Conservation (phyloP, 1,140 invertebrate species). For the Oryzaephilus surinamensis region DNA sequence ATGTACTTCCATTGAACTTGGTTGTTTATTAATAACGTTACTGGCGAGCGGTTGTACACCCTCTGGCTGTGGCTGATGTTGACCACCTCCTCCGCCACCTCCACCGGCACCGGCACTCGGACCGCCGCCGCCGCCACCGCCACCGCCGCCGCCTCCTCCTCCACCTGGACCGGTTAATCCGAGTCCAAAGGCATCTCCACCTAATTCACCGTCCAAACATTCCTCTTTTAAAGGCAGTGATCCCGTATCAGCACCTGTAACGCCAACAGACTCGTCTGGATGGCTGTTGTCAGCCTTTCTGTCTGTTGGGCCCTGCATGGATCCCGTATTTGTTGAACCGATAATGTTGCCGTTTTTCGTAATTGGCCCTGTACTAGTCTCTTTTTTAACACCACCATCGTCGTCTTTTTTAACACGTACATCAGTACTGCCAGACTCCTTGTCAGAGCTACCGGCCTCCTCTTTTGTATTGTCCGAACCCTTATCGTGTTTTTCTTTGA, state of each 20-base stretch:
- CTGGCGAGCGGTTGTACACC: constrained; percentile 61
- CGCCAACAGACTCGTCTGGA: constrained; percentile 21
- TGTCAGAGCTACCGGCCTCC: constrained; percentile 34
- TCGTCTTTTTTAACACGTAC: constrained; percentile 34
- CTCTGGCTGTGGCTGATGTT: constrained; percentile 35
- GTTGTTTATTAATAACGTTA: constrained; percentile 69
- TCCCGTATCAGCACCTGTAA: constrained; percentile 16
- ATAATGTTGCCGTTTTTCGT: constrained; percentile 35
- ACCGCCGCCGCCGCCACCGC: constrained; percentile 11
- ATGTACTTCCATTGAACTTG: constrained; percentile 66
- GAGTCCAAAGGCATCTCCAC: constrained; percentile 13
- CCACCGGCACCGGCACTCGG: too few species aligned
- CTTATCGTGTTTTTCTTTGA: constrained; percentile 37
- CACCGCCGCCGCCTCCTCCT: constrained; percentile 15
- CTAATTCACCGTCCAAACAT: constrained; percentile 17
- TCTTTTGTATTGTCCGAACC: constrained; percentile 35
- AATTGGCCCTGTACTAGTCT: constrained; percentile 22
- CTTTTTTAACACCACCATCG: constrained; percentile 29
- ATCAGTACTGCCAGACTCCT: constrained; percentile 28
- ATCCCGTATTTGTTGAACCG: constrained; percentile 35
- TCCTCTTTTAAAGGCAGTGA: constrained; percentile 25
- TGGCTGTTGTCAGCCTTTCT: constrained; percentile 25
- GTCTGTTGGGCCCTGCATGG: constrained; percentile 28
- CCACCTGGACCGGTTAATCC: too few species aligned
- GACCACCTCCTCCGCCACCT: too few species aligned